These are phyloP conservation scores for Parapristionchus giblindavisi DNA, from an alignment of 2,888 invertebrate genomes.

Conservation along the genomic window DNA sequence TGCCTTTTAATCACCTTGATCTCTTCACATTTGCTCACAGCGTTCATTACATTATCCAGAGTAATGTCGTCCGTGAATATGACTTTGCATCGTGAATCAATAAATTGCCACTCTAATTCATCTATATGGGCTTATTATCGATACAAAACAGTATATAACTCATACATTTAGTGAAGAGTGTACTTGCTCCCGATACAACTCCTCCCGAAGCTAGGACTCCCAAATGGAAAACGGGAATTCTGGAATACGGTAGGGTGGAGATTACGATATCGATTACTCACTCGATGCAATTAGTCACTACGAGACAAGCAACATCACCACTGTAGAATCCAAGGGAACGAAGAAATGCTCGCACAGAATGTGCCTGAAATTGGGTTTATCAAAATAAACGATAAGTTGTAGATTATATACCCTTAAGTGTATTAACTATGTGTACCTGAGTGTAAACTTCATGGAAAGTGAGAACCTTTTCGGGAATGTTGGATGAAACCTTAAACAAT, in stretches of 20 bases:
- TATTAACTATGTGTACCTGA: not conserved
- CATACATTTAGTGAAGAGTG: slow-evolving; percentile 62
- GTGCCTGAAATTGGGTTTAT: not conserved
- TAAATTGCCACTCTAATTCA: slow-evolving; percentile 55
- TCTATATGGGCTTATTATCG: too few species aligned
- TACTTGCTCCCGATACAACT: slow-evolving; percentile 57
- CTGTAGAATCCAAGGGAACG: not conserved
- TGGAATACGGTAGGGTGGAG: not conserved
- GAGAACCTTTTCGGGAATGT: not conserved
- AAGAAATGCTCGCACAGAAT: slow-evolving; percentile 23
- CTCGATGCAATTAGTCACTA: slow-evolving; percentile 26
- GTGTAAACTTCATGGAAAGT: not conserved
- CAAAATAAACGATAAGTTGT: too few species aligned
- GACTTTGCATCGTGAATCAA: slow-evolving; percentile 46
- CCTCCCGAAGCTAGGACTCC: slow-evolving; percentile 39
- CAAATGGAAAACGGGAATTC: slow-evolving; percentile 4
- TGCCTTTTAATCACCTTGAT: slow-evolving; percentile 31
- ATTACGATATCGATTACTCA: not conserved
- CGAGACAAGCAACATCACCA: slow-evolving; percentile 20
- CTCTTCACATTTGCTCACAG: slow-evolving; percentile 43
- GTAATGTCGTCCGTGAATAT: slow-evolving; percentile 53
- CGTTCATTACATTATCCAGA: slow-evolving; percentile 46
- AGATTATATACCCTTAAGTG: not conserved
- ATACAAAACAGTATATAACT: too few species aligned
- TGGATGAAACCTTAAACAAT: slow-evolving; percentile 15